A percentile compares a stretch with the other conserved stretches of the same genome.
These are phyloP conservation scores for Lucinisca nassula DNA, from an alignment of 2,888 invertebrate genomes.

Conservation along the genomic window DNA sequence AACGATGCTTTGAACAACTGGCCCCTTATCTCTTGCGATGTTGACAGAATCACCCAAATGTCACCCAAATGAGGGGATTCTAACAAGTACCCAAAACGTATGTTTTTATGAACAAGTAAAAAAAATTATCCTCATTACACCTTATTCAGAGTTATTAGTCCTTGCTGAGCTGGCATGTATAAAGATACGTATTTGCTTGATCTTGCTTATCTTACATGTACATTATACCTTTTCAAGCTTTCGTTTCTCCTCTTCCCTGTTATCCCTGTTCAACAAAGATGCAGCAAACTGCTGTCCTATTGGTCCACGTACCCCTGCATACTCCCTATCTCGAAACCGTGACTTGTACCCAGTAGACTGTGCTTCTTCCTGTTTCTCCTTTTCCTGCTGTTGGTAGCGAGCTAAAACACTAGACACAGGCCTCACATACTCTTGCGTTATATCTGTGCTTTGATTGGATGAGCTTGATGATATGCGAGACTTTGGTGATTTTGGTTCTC, in stretches of 20 bases:
- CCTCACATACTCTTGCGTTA: constrained; percentile 54
- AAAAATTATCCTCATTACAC: no score
- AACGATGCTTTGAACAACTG: no score
- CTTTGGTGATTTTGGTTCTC: constrained; percentile 58
- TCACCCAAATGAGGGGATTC: no score
- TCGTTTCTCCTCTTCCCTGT: constrained; percentile 64
- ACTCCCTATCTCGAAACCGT: constrained; percentile 59
- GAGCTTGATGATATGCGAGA: constrained; percentile 62
- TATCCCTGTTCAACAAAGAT: constrained; percentile 63
- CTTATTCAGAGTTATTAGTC: no score
- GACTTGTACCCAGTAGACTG: constrained; percentile 51
- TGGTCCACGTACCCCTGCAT: constrained; percentile 58
- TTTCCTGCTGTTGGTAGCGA: constrained; percentile 58
- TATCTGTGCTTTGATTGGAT: constrained; percentile 49
- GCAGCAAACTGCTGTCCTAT: constrained; percentile 56
- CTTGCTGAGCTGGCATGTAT: no score
- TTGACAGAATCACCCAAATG: no score
- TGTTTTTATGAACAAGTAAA: no score
- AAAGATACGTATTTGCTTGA: no score
- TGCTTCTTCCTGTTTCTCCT: constrained; percentile 52
- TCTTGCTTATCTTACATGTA: background rate
- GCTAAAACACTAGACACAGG: constrained; percentile 61
- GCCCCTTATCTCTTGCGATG: no score
- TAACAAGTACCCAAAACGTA: no score
- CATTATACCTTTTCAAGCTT: constrained; percentile 78